These are phyloP conservation scores for Hephaestus fuliginosus DNA, from an alignment of 2,797 vertebrate species.

Conservation along the genomic window DNA sequence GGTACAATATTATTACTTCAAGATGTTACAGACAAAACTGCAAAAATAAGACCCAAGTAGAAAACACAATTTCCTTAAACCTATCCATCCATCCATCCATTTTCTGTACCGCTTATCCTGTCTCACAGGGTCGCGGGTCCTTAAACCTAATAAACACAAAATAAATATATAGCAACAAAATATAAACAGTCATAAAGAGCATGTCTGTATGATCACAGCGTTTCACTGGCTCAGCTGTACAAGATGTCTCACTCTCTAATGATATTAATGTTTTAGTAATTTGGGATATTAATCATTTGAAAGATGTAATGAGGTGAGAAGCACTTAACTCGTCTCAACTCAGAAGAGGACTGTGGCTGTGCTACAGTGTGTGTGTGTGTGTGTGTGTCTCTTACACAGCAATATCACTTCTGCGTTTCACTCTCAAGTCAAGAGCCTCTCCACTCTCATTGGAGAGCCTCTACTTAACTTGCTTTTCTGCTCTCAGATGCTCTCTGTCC, in stretches of 20 bases:
- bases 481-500: neutral
- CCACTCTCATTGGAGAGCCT: neutral
- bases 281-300: conserved; percentile 2
- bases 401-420: neutral
- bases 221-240: neutral
- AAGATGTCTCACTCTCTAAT: conserved; percentile 2
- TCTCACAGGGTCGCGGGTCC: too few relatives aligned
- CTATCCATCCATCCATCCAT: too few relatives aligned
- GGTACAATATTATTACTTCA: neutral
- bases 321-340: neutral
- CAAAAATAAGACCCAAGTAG: neutral
- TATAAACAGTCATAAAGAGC: neutral
- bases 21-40: neutral
- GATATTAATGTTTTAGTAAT: neutral
- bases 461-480: neutral
- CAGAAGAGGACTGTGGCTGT: neutral
- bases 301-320: conserved; percentile 16
- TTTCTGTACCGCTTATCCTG: too few relatives aligned
- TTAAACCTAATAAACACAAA: neutral
- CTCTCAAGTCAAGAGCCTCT: conserved; percentile 20
- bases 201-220: neutral
- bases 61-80: neutral
- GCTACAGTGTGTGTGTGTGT: neutral
- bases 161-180: neutral
- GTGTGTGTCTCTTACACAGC: conserved; percentile 4